Evolutionary conservation across 2,113 vertebrate genomes (phyloP).

Genomic region (Tetrao urogallus): DNA sequence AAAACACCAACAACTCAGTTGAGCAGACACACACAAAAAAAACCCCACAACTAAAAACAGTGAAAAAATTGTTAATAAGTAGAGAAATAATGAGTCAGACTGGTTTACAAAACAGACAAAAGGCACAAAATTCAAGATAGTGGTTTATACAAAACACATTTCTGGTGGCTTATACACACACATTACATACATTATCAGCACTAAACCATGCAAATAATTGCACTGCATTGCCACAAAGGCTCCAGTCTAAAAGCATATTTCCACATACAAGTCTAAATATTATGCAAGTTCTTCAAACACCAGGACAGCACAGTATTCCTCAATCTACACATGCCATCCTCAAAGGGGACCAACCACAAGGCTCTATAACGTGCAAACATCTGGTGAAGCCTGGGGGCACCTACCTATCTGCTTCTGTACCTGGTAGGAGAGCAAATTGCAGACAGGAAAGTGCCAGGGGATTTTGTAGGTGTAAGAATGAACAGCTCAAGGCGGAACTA

Average conservation of each 20-base stretch:
- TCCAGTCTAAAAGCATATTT: not conserved
- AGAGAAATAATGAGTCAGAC: not conserved
- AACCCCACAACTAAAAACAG: fast-evolving
- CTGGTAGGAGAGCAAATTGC: not conserved
- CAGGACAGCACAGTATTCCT: not conserved
- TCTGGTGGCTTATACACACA: not conserved
- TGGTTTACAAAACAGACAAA: not conserved
- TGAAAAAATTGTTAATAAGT: not conserved
- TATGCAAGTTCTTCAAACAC: fast-evolving
- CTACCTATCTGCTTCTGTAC: not conserved
- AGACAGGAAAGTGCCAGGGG: not conserved
- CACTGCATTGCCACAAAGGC: not conserved
- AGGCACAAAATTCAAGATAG: not conserved
- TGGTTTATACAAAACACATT: not conserved
- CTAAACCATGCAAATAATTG: not conserved
- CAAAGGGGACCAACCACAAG: fast-evolving
- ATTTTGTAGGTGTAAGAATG: not conserved
- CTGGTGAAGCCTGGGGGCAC: fast-evolving
- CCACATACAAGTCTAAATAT: not conserved
- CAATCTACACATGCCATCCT: fast-evolving
- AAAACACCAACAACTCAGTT: not conserved
- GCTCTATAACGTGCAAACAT: fast-evolving
- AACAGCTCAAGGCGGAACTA: not conserved
- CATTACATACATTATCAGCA: not conserved
- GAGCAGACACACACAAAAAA: not conserved